phyloP scores from a whole-genome alignment of 2,113 vertebrate genomes.

The Erpornis zantholeuca region DNA sequence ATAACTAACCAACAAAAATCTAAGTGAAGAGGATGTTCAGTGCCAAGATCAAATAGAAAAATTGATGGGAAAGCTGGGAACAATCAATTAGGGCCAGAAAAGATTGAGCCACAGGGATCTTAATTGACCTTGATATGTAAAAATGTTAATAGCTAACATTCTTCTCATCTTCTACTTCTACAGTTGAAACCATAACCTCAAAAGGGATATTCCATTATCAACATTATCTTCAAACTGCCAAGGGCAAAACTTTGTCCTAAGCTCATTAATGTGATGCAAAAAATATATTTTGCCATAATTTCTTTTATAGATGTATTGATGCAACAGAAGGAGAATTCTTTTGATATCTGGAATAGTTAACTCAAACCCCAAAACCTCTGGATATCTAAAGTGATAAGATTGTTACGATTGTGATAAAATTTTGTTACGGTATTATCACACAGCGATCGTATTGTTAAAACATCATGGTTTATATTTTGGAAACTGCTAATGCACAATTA shows the following conservation, averaged over 20 bases:
- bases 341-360: neutral
- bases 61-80: neutral
- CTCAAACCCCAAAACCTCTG: neutral
- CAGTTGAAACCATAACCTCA: neutral
- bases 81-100: neutral
- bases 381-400: neutral
- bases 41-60: neutral
- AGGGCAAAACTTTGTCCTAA: neutral
- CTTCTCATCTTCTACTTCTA: neutral
- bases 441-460: no score
- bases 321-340: neutral
- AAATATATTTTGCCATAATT: neutral
- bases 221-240: neutral
- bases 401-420: no score
- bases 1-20: neutral
- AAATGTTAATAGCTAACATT: neutral
- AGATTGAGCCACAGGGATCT: neutral
- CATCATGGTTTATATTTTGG: neutral
- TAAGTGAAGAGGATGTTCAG: neutral
- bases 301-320: neutral
- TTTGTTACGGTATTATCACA: no score
- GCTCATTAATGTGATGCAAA: neutral
- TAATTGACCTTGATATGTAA: neutral
- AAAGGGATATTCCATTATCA: neutral
- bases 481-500: neutral